Percentiles rank a stretch among this genome's conserved stretches.
These are phyloP conservation scores for Heliconius hortense DNA, from an alignment of 2,888 invertebrate species.

Conservation along the genomic window DNA sequence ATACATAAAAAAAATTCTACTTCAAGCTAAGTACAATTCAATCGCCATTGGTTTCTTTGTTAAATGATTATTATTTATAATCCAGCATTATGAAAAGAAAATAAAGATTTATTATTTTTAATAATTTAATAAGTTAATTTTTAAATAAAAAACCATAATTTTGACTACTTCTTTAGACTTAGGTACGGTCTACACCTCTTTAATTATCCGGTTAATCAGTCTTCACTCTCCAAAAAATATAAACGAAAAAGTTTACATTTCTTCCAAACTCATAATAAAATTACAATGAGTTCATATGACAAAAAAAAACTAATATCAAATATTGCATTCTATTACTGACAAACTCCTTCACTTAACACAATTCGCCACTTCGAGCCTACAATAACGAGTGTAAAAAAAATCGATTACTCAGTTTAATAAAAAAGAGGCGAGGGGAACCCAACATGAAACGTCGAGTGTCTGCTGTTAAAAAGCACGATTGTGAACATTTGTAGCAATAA, in stretches of 20 bases:
- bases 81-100: too few species aligned
- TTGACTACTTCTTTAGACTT: background rate
- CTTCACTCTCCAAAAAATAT: background rate
- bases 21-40: background rate
- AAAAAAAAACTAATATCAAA: background rate
- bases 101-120: too few species aligned
- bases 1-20: background rate
- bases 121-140: background rate
- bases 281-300: background rate
- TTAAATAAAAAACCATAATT: background rate
- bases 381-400: slow-evolving; percentile 52
- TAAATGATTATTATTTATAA: too few species aligned
- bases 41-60: too few species aligned
- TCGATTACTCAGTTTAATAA: slow-evolving; percentile 68
- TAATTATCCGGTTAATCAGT: too few species aligned
- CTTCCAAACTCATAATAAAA: background rate
- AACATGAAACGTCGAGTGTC: slow-evolving; percentile 33
- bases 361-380: slow-evolving; percentile 48
- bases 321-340: background rate
- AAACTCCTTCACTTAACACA: slow-evolving; percentile 48
- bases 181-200: background rate
- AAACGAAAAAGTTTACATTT: background rate
- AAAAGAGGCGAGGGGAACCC: slow-evolving; percentile 63
- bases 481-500: slow-evolving; percentile 79
- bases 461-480: slow-evolving; percentile 73